These are phyloP conservation scores for Centroberyx gerrardi DNA, from an alignment of 2,797 vertebrate genomes.

Conservation along the genomic window DNA sequence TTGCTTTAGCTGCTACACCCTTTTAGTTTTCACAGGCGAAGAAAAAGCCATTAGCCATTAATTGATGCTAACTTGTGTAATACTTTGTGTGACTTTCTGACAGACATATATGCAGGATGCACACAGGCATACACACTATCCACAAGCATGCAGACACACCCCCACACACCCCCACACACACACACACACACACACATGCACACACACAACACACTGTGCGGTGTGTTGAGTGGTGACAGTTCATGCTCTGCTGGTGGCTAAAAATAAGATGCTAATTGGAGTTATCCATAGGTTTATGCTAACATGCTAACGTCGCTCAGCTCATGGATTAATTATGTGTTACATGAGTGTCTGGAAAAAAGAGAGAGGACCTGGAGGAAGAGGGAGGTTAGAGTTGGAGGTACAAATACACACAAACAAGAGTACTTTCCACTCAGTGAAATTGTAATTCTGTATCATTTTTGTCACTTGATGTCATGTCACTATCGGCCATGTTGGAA, in stretches of 20 bases:
- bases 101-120: neutral
- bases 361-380: too few species aligned
- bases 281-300: constrained; percentile 25
- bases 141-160: neutral
- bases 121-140: constrained; percentile 1
- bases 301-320: constrained; percentile 14
- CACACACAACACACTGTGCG: constrained; percentile 2
- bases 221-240: constrained; percentile 22
- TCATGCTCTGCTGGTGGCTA: constrained; percentile 3
- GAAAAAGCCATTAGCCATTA: neutral
- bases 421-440: neutral
- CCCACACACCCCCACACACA: neutral
- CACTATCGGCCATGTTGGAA: too few species aligned
- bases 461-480: too few species aligned
- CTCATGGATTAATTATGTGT: constrained; percentile 18
- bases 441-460: neutral
- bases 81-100: neutral
- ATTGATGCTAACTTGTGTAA: neutral
- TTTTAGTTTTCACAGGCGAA: neutral
- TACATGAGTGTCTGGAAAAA: constrained; percentile 12
- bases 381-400: neutral
- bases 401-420: neutral
- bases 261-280: constrained; percentile 47
- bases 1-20: constrained; percentile 34
- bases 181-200: neutral